Evolutionary conservation across 1,140 invertebrate species (phyloP).

Genomic region (Bathynomus jamesi): DNA sequence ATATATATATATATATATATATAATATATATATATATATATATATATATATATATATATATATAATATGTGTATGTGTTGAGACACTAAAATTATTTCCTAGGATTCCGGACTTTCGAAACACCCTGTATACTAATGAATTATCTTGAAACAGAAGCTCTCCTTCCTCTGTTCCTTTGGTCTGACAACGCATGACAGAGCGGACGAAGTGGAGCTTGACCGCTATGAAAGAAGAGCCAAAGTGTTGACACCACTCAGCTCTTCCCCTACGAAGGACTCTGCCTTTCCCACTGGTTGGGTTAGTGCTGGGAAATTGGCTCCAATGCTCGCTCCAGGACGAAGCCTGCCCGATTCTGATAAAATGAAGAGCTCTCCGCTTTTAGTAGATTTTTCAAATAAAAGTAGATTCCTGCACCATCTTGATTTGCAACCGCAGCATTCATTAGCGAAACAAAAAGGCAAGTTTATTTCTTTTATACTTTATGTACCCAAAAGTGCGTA

Average conservation of each 20-base stretch:
- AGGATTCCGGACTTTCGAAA: no score
- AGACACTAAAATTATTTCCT: no score
- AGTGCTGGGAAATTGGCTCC: not conserved
- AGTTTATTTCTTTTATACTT: no score
- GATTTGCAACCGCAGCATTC: not conserved
- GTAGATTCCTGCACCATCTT: not conserved
- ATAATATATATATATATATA: no score
- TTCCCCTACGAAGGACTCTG: not conserved
- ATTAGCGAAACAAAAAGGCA: not conserved
- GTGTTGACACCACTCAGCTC: not conserved
- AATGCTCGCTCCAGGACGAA: not conserved
- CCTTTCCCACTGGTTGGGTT: not conserved
- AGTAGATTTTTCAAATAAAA: not conserved
- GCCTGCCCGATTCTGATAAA: not conserved
- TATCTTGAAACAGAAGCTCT: not conserved
- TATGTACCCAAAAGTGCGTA: no score
- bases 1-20: no score
- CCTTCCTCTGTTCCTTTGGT: not conserved
- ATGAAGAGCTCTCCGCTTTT: not conserved
- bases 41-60: no score
- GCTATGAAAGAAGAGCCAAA: not conserved
- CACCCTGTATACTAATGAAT: no score
- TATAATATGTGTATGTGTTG: no score
- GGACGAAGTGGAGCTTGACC: not conserved
- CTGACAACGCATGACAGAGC: not conserved